Conservation (phyloP, 2,113 vertebrate species). For the Catharus minimus region DNA sequence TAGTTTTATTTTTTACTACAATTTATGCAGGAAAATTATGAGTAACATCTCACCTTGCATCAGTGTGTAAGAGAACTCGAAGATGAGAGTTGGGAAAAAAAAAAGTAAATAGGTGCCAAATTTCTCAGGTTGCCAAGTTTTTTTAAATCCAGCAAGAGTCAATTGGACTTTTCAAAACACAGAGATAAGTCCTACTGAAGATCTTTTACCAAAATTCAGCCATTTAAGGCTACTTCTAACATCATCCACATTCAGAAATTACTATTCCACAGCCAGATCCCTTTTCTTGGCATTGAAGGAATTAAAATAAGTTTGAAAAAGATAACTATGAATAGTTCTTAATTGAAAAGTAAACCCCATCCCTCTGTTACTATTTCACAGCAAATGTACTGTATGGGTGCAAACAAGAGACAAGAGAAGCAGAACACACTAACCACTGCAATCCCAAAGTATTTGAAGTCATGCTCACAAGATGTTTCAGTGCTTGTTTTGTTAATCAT, state of each 20-base stretch:
- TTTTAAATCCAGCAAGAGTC: not conserved
- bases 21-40: not conserved
- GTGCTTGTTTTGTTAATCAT: not conserved
- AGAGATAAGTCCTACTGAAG: not conserved
- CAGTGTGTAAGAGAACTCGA: not conserved
- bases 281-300: not conserved
- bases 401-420: not conserved
- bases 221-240: not conserved
- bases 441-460: not conserved
- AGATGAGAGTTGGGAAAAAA: not conserved
- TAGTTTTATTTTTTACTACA: not conserved
- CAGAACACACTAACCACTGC: not conserved
- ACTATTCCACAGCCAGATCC: not conserved
- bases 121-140: not conserved
- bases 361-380: not conserved
- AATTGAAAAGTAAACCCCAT: not conserved
- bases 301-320: not conserved
- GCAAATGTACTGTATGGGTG: not conserved
- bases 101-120: not conserved
- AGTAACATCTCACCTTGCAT: not conserved
- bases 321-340: not conserved
- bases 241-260: not conserved
- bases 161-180: not conserved
- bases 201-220: not conserved
- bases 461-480: not conserved